Conservation (phyloP, 2,888 invertebrate species). For the Epinotia nisella region DNA sequence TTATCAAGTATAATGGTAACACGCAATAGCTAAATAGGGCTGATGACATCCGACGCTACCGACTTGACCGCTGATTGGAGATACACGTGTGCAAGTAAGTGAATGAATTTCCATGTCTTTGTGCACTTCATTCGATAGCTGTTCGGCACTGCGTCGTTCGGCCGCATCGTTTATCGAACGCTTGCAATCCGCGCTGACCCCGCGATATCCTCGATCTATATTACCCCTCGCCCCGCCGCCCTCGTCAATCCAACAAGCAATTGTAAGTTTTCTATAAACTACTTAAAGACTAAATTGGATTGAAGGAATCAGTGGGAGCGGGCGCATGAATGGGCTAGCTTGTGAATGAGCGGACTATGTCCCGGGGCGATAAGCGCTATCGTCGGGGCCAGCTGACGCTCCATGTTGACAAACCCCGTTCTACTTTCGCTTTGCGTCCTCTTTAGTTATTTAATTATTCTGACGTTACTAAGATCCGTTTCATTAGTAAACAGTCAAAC, state of each 20-base stretch:
- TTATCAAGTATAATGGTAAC: constrained; percentile 69
- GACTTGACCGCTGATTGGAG: constrained; percentile 44
- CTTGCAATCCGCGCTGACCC: constrained; percentile 84
- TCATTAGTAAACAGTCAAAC: constrained; percentile 13
- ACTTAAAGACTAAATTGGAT: constrained; percentile 65
- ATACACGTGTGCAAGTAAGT: constrained; percentile 41
- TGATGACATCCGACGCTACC: constrained; percentile 46
- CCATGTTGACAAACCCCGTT: constrained; percentile 83
- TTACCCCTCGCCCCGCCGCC: constrained; percentile 67
- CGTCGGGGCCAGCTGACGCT: constrained; percentile 82
- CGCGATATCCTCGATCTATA: constrained; percentile 82
- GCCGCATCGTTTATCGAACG: constrained; percentile 77
- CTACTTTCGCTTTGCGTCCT: constrained; percentile 74
- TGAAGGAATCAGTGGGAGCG: constrained; percentile 58
- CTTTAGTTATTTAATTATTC: constrained; percentile 73
- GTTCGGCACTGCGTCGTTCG: constrained; percentile 61
- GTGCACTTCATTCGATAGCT: constrained; percentile 52
- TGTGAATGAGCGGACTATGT: constrained; percentile 84
- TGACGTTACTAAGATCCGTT: constrained; percentile 47
- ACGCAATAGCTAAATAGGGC: constrained; percentile 66
- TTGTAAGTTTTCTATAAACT: constrained; percentile 59
- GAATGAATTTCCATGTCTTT: constrained; percentile 40
- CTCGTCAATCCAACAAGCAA: constrained; percentile 53
- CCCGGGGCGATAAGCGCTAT: constrained; percentile 82
- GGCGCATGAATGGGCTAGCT: constrained; percentile 81